Evolutionary conservation across 1,140 invertebrate species (phyloP).

Genomic region (Drosophila persimilis): DNA sequence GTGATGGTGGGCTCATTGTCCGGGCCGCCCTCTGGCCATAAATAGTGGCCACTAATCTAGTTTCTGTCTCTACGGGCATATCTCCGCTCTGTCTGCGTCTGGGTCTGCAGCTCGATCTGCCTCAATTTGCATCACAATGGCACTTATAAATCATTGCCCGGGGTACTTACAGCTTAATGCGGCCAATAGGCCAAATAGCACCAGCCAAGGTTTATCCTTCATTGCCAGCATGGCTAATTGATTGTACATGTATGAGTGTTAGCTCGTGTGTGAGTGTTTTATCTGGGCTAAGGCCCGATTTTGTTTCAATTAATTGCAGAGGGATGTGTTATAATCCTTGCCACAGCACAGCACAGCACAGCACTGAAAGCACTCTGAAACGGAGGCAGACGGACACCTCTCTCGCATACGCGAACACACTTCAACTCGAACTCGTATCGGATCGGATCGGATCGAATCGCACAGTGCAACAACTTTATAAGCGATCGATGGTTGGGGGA

Average conservation of each 20-base stretch:
- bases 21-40: conserved; percentile 58
- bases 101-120: conserved; percentile 8
- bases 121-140: conserved; percentile 71
- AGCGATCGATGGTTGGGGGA: conserved; percentile 10
- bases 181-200: conserved; percentile 76
- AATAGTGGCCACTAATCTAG: conserved; percentile 70
- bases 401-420: too few relatives aligned
- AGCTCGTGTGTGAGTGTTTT: conserved; percentile 4
- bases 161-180: conserved; percentile 78
- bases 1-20: conserved; percentile 37
- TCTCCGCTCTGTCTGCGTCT: background rate
- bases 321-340: too few relatives aligned
- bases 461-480: conserved; percentile 21
- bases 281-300: conserved; percentile 10
- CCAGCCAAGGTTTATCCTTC: conserved; percentile 69
- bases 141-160: conserved; percentile 66
- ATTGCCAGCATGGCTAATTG: conserved; percentile 58
- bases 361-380: too few relatives aligned
- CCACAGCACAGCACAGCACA: too few relatives aligned
- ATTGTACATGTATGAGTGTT: conserved; percentile 4
- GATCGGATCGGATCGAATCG: background rate
- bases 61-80: conserved; percentile 32
- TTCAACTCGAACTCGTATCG: too few relatives aligned
- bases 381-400: too few relatives aligned
- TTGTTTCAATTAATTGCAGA: background rate